phyloP scores from a whole-genome alignment of 2,888 invertebrate species.

The Amphimallon solstitiale region DNA sequence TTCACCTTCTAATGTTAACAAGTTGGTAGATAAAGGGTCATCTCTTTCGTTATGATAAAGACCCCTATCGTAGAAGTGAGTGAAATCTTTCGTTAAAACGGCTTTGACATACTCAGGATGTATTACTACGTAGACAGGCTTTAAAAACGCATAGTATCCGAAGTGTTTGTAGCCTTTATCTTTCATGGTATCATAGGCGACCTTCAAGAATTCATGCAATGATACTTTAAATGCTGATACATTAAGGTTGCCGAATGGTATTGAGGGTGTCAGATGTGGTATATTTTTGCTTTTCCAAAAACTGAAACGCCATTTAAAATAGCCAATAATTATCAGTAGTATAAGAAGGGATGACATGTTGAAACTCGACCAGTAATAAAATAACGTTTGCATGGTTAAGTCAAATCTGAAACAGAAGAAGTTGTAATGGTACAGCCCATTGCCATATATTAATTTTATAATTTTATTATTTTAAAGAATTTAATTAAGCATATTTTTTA shows the following conservation, averaged over 20 bases:
- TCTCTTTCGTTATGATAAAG: conserved; percentile 53
- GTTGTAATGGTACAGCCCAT: too few relatives aligned
- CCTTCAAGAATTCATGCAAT: conserved; percentile 1
- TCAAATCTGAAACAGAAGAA: too few relatives aligned
- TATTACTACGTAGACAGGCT: conserved; percentile 38
- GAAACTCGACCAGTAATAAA: too few relatives aligned
- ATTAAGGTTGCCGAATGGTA: conserved; percentile 30
- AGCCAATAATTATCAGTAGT: too few relatives aligned
- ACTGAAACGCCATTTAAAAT: background rate
- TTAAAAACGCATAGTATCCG: conserved; percentile 60
- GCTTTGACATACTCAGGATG: conserved; percentile 49
- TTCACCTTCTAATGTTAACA: conserved; percentile 66
- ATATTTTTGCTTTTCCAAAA: conserved; percentile 30
- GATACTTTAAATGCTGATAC: conserved; percentile 4
- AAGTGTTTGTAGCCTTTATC: conserved; percentile 49
- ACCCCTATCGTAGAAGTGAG: conserved; percentile 70
- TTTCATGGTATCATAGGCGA: conserved; percentile 35
- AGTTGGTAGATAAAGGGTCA: conserved; percentile 67
- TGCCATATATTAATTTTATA: too few relatives aligned
- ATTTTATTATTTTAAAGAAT: too few relatives aligned
- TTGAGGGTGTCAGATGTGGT: conserved; percentile 15
- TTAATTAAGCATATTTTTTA: too few relatives aligned
- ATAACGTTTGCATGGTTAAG: too few relatives aligned
- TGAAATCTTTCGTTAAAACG: conserved; percentile 68
- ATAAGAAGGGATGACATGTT: too few relatives aligned